These are phyloP conservation scores for Pseudachorutes palmiensis DNA, from an alignment of 1,140 invertebrate genomes.

Conservation along the genomic window DNA sequence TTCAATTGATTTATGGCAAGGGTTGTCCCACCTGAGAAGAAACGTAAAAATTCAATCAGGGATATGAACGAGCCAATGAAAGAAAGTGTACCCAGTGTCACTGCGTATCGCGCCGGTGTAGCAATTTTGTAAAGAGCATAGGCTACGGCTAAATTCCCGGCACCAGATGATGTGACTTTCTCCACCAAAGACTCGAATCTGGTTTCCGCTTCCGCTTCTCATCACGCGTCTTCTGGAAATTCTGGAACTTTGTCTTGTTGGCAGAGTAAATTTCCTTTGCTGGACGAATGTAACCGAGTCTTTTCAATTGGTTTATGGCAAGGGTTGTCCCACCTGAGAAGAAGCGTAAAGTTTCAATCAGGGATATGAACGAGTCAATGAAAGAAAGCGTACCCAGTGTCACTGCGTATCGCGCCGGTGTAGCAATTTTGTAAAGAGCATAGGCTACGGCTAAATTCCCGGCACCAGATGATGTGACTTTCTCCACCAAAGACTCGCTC, in stretches of 20 bases:
- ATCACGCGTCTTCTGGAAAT: neutral
- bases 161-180: constrained; percentile 62
- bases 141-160: constrained; percentile 78
- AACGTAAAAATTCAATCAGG: too few species aligned
- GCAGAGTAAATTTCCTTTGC: constrained; percentile 27
- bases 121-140: constrained; percentile 86
- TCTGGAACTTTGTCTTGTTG: constrained; percentile 12
- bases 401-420: constrained; percentile 79
- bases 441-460: constrained; percentile 83
- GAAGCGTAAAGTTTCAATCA: neutral
- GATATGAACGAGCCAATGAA: too few species aligned
- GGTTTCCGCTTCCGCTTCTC: neutral
- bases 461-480: constrained; percentile 63
- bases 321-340: constrained; percentile 57
- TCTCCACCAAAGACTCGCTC: constrained; percentile 64
- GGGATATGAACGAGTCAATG: too few species aligned
- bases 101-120: constrained; percentile 79
- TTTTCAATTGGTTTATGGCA: constrained; percentile 58
- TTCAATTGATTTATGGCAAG: constrained; percentile 59
- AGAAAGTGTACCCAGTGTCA: constrained; percentile 68
- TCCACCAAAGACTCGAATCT: constrained; percentile 58
- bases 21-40: constrained; percentile 56
- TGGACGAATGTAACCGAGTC: constrained; percentile 59
- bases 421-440: constrained; percentile 82
- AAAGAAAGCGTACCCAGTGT: constrained; percentile 61